These are phyloP conservation scores for Oceanites oceanicus DNA, from an alignment of 2,113 vertebrate species.

Conservation along the genomic window DNA sequence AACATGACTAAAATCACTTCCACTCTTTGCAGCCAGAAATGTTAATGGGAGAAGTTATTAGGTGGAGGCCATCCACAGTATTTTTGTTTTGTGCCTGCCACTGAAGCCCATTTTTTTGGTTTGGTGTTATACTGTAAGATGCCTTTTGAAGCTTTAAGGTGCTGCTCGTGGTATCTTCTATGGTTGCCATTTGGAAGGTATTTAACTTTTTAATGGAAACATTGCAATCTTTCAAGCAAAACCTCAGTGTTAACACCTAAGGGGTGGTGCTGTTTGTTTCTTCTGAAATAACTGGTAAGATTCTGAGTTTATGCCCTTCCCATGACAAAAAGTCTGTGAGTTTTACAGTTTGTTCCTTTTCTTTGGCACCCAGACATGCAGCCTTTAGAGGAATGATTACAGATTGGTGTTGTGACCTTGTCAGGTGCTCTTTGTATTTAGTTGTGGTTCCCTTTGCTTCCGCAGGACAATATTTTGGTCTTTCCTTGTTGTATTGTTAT, in stretches of 20 bases:
- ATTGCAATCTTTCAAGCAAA: not conserved
- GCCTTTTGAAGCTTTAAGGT: not conserved
- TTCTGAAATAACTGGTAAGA: not conserved
- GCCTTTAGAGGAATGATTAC: not conserved
- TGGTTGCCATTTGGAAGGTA: not conserved
- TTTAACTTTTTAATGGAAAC: not conserved
- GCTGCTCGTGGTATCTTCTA: not conserved
- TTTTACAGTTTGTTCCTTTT: not conserved
- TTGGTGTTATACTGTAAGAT: not conserved
- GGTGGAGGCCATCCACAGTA: not conserved
- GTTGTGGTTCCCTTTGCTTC: not conserved
- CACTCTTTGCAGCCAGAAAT: not conserved
- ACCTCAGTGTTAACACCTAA: not conserved
- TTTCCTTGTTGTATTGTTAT: not conserved
- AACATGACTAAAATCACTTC: not conserved
- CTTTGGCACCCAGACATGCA: not conserved
- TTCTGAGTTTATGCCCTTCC: not conserved
- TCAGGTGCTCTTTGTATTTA: not conserved
- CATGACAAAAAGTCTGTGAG: not conserved
- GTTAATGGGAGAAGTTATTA: not conserved
- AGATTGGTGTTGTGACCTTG: not conserved
- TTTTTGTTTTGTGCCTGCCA: not conserved
- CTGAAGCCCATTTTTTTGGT: not conserved
- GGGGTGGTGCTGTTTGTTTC: not conserved
- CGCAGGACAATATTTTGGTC: not conserved